Conservation (phyloP, 2,888 invertebrate species). For the Coelopa pilipes region DNA sequence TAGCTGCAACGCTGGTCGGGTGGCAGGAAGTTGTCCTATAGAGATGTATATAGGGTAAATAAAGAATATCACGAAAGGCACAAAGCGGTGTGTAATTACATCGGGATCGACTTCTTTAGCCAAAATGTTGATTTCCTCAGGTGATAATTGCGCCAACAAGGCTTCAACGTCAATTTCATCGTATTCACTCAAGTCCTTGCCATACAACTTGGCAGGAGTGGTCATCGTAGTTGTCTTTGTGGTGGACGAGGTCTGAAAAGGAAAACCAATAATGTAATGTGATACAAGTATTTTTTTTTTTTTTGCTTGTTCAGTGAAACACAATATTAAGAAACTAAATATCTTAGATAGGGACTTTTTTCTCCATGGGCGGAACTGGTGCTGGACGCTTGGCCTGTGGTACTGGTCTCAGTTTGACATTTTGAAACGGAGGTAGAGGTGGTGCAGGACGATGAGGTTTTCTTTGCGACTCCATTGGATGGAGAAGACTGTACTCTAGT, state of each 20-base stretch:
- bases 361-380: constrained; percentile 54
- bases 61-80: constrained; percentile 11
- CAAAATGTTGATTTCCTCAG: constrained; percentile 95
- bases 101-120: constrained; percentile 99
- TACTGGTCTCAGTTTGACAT: constrained; percentile 58
- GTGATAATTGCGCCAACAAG: constrained; percentile 88
- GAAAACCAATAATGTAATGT: constrained; percentile 20
- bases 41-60: background rate
- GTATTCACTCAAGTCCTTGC: constrained; percentile 88
- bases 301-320: background rate
- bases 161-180: constrained; percentile 97
- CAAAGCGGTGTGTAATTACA: constrained; percentile 73
- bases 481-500: background rate
- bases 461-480: background rate
- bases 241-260: constrained; percentile 84
- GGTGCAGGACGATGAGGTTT: constrained; percentile 32
- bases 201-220: constrained; percentile 88
- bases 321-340: background rate
- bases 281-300: background rate
- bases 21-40: constrained; percentile 94
- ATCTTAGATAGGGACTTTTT: constrained; percentile 20
- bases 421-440: constrained; percentile 57
- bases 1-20: constrained; percentile 96
- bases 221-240: constrained; percentile 91
- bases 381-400: constrained; percentile 57